phyloP scores from a whole-genome alignment of 2,888 invertebrate genomes.

The Hanleya hanleyi region DNA sequence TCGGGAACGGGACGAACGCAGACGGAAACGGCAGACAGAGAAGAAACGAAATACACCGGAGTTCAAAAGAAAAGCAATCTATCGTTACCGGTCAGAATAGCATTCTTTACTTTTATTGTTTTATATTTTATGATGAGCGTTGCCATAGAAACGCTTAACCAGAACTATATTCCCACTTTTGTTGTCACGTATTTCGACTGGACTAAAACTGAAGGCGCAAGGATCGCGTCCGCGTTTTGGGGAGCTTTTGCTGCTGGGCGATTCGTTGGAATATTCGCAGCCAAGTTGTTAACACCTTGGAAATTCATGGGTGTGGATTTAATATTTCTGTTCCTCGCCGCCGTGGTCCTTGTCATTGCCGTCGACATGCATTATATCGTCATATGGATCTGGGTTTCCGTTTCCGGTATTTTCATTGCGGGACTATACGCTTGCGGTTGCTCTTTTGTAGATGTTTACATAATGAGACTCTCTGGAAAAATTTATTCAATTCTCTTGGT shows the following conservation, averaged over 20 bases:
- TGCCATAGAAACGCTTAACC: not conserved
- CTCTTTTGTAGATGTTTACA: not conserved
- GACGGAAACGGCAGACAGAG: no score
- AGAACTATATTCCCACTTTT: not conserved
- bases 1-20: no score
- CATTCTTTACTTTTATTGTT: not conserved
- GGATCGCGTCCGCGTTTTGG: conserved; percentile 5
- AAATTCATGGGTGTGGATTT: conserved; percentile 2
- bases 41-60: no score
- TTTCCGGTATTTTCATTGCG: not conserved
- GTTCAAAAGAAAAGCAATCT: not conserved
- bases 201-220: not conserved
- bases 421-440: not conserved
- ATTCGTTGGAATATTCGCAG: not conserved
- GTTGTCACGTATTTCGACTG: not conserved
- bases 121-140: not conserved
- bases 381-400: conserved; percentile 1
- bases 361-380: not conserved
- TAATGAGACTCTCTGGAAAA: not conserved
- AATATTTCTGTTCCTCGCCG: not conserved
- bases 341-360: not conserved
- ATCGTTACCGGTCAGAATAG: not conserved
- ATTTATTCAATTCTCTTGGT: not conserved
- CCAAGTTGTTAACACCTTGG: conserved; percentile 1
- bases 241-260: not conserved